Base-by-base conservation (phyloP, 1,140 invertebrate genomes). In the Littorina saxatilis region DNA sequence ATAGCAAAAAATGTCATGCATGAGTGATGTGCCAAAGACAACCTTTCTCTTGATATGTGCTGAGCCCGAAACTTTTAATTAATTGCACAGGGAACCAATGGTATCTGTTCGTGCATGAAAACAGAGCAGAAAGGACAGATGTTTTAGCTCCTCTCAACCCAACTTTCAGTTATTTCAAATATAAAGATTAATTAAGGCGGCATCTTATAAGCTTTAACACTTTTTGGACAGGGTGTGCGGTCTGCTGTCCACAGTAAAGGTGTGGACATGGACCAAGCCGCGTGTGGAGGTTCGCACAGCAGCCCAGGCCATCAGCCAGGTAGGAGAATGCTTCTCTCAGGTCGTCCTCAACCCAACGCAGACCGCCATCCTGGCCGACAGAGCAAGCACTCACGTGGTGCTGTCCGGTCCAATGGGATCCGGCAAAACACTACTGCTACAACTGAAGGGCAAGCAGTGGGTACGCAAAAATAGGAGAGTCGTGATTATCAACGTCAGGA, bases 381-480 rank as follows among this genome's bases (percentile, higher is more conserved):
- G 23, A 40, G 47, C 72, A 23, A 29, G 37, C 15, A 15, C 23
- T 17, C 72, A 43, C 23, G 35, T 74, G 40, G 47, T 40, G 43
- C 72, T 74, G 72, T 50, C 72, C 15, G 72, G 72, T 7, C 72
- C 72, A 20, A 74, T 74, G 72, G 72, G 72, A 17, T 74, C 72
- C 43, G 72, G 72, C 1, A 74, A 74, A 29, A 74, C 72, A 17
- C 72, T 74, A 4, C 23, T 74, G 20, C 72, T 74, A 43, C 72
- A 74, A 29, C 72, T 74, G 72, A 74, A 74, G 27, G 72, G 72
- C 43, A 40, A 43, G 5, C 72, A 74, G 40, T 74, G 72, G 72
- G 11, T 74, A 3, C 23, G 29, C 40, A 17, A 74, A 35, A 43
- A 43, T 1, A n/a, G 72, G 32, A n/a, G 72, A 27, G 72, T 74